Evolutionary conservation across 2,888 invertebrate species (phyloP).

Genomic region (Drosophila emarginata): DNA sequence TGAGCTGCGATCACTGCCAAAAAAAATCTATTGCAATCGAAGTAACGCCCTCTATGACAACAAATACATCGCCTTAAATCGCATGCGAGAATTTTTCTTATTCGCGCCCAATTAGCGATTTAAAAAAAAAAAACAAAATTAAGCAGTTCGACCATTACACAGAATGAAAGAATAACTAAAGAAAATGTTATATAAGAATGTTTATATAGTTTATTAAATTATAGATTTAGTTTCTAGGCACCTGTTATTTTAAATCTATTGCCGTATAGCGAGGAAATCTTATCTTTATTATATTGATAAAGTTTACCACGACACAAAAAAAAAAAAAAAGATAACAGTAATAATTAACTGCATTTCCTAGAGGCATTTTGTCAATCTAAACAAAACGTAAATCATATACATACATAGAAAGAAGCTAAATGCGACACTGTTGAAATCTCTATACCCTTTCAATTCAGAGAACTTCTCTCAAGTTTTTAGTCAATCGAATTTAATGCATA

Average conservation of each 20-base stretch:
- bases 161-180: background rate
- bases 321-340: constrained; percentile 6
- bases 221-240: background rate
- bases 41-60: too few species aligned
- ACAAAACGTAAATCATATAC: constrained; percentile 10
- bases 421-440: background rate
- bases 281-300: constrained; percentile 36
- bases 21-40: too few species aligned
- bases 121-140: too few species aligned
- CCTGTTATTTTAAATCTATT: background rate
- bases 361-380: constrained; percentile 31
- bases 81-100: too few species aligned
- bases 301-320: background rate
- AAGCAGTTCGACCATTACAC: too few species aligned
- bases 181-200: background rate
- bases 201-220: background rate
- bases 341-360: constrained; percentile 16
- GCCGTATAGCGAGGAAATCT: constrained; percentile 32
- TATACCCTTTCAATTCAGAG: background rate
- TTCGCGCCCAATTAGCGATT: too few species aligned
- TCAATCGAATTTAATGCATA: too few species aligned
- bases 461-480: too few species aligned
- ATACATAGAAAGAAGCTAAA: background rate
- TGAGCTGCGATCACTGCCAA: too few species aligned
- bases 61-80: too few species aligned